phyloP scores from a whole-genome alignment of 2,888 invertebrate species.

The Nymphalis c-album region DNA sequence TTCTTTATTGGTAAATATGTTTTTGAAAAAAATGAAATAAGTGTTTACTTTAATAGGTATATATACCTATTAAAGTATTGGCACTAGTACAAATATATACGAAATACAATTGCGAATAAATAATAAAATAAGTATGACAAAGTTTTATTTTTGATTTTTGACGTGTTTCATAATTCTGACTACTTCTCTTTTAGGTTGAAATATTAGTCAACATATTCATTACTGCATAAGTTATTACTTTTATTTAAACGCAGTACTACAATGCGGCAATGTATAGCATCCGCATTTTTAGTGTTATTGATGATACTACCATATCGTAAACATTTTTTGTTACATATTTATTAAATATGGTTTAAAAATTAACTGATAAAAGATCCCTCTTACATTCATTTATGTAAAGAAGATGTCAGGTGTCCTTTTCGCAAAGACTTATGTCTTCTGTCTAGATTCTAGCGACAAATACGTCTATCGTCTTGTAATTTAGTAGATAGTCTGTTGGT shows the following conservation, averaged over 20 bases:
- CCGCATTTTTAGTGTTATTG: neutral
- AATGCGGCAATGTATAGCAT: constrained; percentile 9
- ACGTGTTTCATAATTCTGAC: neutral
- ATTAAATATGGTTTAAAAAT: neutral
- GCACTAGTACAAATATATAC: too few relatives aligned
- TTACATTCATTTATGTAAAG: too few relatives aligned
- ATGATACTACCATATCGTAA: neutral
- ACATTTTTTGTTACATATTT: neutral
- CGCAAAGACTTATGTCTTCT: too few relatives aligned
- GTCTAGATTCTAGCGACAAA: neutral
- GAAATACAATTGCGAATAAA: too few relatives aligned
- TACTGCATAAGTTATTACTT: neutral
- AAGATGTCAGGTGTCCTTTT: too few relatives aligned
- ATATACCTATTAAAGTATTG: too few relatives aligned
- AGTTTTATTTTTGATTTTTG: neutral
- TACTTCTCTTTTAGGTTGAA: neutral
- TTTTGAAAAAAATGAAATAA: neutral
- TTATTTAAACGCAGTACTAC: neutral
- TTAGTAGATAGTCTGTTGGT: neutral
- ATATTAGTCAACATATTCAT: constrained; percentile 8
- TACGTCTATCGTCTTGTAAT: neutral
- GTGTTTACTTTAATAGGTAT: too few relatives aligned
- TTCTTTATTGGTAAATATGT: neutral
- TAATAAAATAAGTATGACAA: too few relatives aligned
- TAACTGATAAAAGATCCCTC: too few relatives aligned